A percentile compares a stretch with the other conserved stretches of the same genome.
Conservation (phyloP, 2,888 invertebrate species). For the Deilephila porcellus region DNA sequence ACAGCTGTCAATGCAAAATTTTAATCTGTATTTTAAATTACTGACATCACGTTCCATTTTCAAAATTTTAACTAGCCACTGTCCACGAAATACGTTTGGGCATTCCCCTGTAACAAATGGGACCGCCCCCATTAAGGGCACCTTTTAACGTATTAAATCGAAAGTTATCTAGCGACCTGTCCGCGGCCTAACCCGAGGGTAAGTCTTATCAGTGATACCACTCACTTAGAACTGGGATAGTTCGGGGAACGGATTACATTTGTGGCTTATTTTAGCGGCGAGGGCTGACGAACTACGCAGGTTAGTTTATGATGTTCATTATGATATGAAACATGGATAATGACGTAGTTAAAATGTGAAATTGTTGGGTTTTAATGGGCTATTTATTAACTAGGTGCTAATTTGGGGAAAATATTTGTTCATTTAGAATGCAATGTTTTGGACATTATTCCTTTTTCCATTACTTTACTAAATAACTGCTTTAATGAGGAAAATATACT, state of each 20-base stretch:
- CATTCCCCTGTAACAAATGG: slow-evolving; percentile 75
- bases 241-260: slow-evolving; percentile 53
- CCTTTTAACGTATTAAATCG: slow-evolving; percentile 84
- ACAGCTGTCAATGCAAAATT: neutral
- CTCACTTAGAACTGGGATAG: slow-evolving; percentile 61
- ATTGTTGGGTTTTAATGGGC: neutral
- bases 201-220: slow-evolving; percentile 70
- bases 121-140: slow-evolving; percentile 79
- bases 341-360: neutral
- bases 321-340: neutral
- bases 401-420: too few relatives aligned
- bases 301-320: neutral
- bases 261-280: slow-evolving; percentile 47
- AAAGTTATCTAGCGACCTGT: slow-evolving; percentile 74
- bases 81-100: slow-evolving; percentile 56
- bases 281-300: neutral
- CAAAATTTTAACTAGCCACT: slow-evolving; percentile 36
- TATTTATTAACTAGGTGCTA: neutral
- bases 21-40: neutral
- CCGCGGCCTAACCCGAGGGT: slow-evolving; percentile 67
- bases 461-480: too few relatives aligned
- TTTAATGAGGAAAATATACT: too few relatives aligned
- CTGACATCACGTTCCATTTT: neutral
- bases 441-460: too few relatives aligned
- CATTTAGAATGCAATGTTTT: too few relatives aligned